Evolutionary conservation across 2,797 vertebrate species (phyloP).

Genomic region (Peromyscus aztecus): DNA sequence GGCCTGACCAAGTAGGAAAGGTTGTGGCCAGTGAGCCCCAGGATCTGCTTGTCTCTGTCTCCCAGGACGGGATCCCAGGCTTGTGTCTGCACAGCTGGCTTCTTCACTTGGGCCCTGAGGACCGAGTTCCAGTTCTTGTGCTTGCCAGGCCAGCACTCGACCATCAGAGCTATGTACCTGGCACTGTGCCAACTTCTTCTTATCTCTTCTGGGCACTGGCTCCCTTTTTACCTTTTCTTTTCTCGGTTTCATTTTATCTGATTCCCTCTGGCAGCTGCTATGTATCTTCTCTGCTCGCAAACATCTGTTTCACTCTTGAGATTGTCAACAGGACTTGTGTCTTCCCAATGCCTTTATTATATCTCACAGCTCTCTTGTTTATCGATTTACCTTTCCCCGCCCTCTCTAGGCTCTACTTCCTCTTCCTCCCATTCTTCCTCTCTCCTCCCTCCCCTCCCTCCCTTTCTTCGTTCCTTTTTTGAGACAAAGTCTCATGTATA

Average conservation of each 20-base stretch:
- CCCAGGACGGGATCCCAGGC: neutral
- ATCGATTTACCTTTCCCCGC: neutral
- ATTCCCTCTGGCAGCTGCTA: neutral
- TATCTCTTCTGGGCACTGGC: neutral
- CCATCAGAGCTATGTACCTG: neutral
- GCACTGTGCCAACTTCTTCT: neutral
- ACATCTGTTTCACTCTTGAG: neutral
- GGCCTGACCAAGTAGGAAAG: neutral
- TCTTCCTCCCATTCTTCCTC: neutral
- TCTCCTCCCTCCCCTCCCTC: no score
- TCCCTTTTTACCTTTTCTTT: neutral
- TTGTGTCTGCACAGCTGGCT: neutral
- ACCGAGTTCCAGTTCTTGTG: neutral
- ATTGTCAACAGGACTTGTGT: neutral
- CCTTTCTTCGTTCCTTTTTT: neutral
- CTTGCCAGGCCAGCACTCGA: neutral
- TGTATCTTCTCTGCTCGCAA: neutral
- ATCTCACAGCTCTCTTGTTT: neutral
- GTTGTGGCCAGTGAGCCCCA: neutral
- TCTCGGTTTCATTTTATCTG: constrained; percentile 12
- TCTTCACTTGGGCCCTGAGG: neutral
- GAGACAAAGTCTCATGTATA: neutral
- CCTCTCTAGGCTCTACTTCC: neutral
- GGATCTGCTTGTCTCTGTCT: no score
- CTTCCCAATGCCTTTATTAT: neutral